These are phyloP conservation scores for Tachina fera DNA, from an alignment of 2,888 invertebrate species.

Conservation along the genomic window DNA sequence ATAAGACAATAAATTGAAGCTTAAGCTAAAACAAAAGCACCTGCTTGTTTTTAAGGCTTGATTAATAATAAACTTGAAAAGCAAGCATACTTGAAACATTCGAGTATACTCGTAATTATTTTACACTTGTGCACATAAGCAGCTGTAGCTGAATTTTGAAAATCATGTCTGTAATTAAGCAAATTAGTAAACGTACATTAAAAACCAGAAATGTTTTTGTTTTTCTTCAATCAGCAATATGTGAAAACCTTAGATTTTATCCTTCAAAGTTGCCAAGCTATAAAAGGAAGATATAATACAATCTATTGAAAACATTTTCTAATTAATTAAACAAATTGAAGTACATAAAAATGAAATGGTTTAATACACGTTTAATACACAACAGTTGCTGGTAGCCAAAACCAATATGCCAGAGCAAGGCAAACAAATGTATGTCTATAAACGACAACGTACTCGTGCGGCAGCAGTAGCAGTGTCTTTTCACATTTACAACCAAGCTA, in stretches of 20 bases:
- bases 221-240: constrained; percentile 58
- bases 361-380: constrained; percentile 38
- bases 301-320: constrained; percentile 59
- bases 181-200: constrained; percentile 51
- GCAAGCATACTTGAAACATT: neutral
- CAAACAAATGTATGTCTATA: neutral
- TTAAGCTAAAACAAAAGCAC: neutral
- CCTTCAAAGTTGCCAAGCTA: neutral
- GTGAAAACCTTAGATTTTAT: constrained; percentile 51
- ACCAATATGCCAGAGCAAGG: neutral
- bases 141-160: constrained; percentile 1
- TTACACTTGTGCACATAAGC: neutral
- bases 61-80: constrained; percentile 16
- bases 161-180: constrained; percentile 65
- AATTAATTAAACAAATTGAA: constrained; percentile 71
- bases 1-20: neutral
- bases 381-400: neutral
- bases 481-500: constrained; percentile 16
- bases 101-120: neutral
- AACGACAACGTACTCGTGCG: neutral
- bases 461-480: constrained; percentile 11
- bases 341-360: constrained; percentile 43
- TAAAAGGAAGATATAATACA: constrained; percentile 3
- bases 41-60: constrained; percentile 21
- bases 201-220: constrained; percentile 38